Percentiles rank a stretch among this genome's conserved stretches.
Conservation (phyloP, 2,113 vertebrate genomes). For the Dasyornis broadbenti region DNA sequence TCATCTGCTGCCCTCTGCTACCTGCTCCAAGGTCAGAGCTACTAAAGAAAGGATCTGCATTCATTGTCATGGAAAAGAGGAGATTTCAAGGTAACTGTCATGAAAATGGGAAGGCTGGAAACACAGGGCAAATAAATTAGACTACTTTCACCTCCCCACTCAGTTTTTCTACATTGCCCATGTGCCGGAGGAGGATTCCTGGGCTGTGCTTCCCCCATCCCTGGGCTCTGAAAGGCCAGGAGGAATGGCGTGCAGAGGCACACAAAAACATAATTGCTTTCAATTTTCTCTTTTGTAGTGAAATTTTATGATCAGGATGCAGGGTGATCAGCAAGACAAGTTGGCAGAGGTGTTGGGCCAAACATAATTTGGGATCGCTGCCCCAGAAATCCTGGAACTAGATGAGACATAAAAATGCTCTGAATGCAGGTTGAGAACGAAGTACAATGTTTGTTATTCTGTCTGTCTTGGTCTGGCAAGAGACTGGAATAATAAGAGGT, state of each 20-base stretch:
- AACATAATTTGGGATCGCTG: neutral
- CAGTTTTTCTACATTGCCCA: neutral
- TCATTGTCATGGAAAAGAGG: neutral
- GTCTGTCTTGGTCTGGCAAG: constrained; percentile 34
- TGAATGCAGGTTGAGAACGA: constrained; percentile 4
- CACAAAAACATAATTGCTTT: neutral
- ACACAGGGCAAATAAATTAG: neutral
- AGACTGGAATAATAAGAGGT: constrained; percentile 28
- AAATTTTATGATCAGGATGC: neutral
- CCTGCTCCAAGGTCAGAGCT: neutral
- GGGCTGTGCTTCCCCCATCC: neutral
- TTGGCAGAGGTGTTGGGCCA: constrained; percentile 27
- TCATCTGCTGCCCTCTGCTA: constrained; percentile 1
- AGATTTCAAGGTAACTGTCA: neutral
- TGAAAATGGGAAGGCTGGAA: neutral
- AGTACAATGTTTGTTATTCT: constrained; percentile 44
- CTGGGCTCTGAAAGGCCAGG: neutral
- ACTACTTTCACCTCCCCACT: neutral
- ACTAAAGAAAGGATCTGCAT: neutral
- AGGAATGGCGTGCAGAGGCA: neutral
- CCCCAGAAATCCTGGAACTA: neutral
- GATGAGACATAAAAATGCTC: neutral
- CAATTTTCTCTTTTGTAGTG: neutral
- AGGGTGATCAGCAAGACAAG: neutral
- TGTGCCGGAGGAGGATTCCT: neutral